Evolutionary conservation across 2,113 vertebrate genomes (phyloP).

Genomic region (Oostethus manadensis): DNA sequence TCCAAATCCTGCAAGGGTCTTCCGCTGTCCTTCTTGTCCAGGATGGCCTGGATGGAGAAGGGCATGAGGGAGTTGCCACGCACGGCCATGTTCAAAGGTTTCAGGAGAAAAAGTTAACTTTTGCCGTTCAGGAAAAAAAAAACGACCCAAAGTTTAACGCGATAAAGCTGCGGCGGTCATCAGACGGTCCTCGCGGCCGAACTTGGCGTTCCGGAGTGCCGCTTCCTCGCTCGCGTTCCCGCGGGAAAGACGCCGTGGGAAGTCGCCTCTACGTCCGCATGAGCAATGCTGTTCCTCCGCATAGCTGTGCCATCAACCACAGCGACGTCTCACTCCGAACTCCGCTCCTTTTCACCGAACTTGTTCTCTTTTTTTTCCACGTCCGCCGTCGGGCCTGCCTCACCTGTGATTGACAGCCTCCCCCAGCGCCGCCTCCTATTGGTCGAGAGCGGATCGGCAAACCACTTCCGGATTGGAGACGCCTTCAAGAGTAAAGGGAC

Average conservation of each 20-base stretch:
- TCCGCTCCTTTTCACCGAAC: constrained; percentile 69
- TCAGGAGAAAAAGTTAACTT: not conserved
- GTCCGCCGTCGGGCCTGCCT: constrained; percentile 60
- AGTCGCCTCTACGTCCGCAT: constrained; percentile 47
- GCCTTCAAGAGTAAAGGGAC: constrained; percentile 32
- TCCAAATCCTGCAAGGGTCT: constrained; percentile 71
- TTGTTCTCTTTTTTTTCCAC: constrained; percentile 43
- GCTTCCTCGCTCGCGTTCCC: constrained; percentile 52
- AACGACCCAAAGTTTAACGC: too few relatives aligned
- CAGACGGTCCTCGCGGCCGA: constrained; percentile 49
- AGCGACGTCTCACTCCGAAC: constrained; percentile 41
- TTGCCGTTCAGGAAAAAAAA: too few relatives aligned
- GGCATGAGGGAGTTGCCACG: constrained; percentile 81
- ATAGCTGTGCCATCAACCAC: constrained; percentile 57
- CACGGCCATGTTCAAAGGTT: constrained; percentile 76
- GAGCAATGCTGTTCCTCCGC: constrained; percentile 58
- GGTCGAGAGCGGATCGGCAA: constrained; percentile 30
- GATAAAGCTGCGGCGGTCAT: constrained; percentile 2
- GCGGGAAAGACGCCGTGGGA: constrained; percentile 43
- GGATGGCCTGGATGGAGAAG: constrained; percentile 92
- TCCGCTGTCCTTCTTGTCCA: constrained; percentile 85
- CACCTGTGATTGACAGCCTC: constrained; percentile 75
- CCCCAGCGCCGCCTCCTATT: constrained; percentile 51
- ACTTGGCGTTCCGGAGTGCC: constrained; percentile 17
- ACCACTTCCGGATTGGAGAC: constrained; percentile 69